phyloP scores from a whole-genome alignment of 1,140 invertebrate genomes.

The Chrysomallon squamiferum region DNA sequence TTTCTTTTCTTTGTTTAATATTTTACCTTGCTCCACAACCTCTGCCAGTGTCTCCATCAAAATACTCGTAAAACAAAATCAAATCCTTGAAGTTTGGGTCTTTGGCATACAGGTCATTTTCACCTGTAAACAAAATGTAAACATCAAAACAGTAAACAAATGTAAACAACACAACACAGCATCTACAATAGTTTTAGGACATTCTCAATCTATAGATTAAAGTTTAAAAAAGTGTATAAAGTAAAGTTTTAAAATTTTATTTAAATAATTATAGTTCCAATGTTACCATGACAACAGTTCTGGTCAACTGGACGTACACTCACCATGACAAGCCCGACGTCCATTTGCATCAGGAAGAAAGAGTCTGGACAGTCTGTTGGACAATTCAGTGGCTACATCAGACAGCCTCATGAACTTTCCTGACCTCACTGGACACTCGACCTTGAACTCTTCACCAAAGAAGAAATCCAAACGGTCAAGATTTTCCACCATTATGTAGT shows the following conservation, averaged over 20 bases:
- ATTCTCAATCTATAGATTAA: too few relatives aligned
- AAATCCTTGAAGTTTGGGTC: slow-evolving; percentile 59
- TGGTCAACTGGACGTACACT: too few relatives aligned
- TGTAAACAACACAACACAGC: background rate
- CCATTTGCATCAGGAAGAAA: slow-evolving; percentile 58
- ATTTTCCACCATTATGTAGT: slow-evolving; percentile 59
- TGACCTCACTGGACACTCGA: slow-evolving; percentile 60
- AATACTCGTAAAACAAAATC: slow-evolving; percentile 62
- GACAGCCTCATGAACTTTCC: slow-evolving; percentile 51
- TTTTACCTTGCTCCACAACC: slow-evolving; percentile 63
- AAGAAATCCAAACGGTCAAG: slow-evolving; percentile 59
- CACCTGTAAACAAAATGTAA: slow-evolving; percentile 34
- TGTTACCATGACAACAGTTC: too few relatives aligned
- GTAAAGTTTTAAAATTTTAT: too few relatives aligned
- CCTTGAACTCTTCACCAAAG: slow-evolving; percentile 58
- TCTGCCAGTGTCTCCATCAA: slow-evolving; percentile 60
- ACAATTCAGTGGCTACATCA: slow-evolving; percentile 53
- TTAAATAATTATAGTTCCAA: too few relatives aligned
- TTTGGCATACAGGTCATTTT: slow-evolving; percentile 47
- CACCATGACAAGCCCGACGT: slow-evolving; percentile 60
- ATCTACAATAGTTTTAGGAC: background rate
- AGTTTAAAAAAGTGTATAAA: too few relatives aligned
- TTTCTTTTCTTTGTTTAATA: too few relatives aligned
- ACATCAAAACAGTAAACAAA: background rate
- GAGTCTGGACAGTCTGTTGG: slow-evolving; percentile 47